Base-by-base conservation (phyloP, 2,113 vertebrate species). In the Brachirus orientalis region DNA sequence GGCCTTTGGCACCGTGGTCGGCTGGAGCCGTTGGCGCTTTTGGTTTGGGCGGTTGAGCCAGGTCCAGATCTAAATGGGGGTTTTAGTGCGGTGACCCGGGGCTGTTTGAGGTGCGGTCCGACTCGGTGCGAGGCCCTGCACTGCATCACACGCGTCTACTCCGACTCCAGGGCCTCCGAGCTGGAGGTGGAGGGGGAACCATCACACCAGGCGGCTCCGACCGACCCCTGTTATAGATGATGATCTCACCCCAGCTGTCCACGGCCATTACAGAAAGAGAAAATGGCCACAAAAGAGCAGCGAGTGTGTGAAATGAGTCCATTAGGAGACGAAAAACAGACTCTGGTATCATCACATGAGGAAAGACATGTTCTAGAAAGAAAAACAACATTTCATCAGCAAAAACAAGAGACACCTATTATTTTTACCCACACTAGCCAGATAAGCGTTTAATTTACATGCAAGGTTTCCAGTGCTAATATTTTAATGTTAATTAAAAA, bases 91-190 rank as follows among this genome's bases (percentile, higher is more conserved):
- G 69, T 12, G 85, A 91, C 85, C 88, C 83, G 48, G 63, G 73
- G 81, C 83, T 83, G 86, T 86, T 84, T 81, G 85, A 84, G 86
- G 85, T 91, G 88, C 79, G 84, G 86, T 80, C 74, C 80, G 79
- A 61, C 70, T 80, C 60, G 47, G 54, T 70, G 79, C 72, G 36
- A 69, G 71, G 82, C 73, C 73, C 90, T 90, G 88, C 80, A 77
- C 71, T 86, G 75, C 82, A 69, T 89, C 90, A 90, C 78, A 44
- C 69, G 64, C 67, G 69, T 86, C 86, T 82, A 19, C 68, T 48
- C 43, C 12, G 77, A 63, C 82, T 84, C 86, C 82, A 82, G 10
- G 20, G 73, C 64, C 68, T 80, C 48, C 16, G 41, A 70, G 79
- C 70, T 56, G 82, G 74, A 77, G 70, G 66, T 43, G 35, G 68